Conservation (phyloP, 1,140 invertebrate genomes). For the Drosophila pseudoananassae region DNA sequence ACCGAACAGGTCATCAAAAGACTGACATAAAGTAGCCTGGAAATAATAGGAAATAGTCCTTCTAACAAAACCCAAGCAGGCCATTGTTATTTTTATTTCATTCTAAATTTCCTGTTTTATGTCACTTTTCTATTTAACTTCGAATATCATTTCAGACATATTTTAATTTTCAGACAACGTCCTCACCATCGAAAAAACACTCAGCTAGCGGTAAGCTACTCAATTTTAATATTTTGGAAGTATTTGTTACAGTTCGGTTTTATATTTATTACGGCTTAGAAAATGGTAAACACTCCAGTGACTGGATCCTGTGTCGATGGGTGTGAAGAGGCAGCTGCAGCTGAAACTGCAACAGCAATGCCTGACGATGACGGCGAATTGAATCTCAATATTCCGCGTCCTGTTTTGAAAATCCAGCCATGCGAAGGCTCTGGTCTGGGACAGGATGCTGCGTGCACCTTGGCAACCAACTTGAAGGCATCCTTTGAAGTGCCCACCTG, state of each 20-base stretch:
- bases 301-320: background rate
- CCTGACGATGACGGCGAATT: background rate
- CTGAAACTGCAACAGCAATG: background rate
- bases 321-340: background rate
- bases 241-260: slow-evolving; percentile 9
- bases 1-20: slow-evolving; percentile 7
- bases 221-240: slow-evolving; percentile 27
- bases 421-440: background rate
- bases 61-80: background rate
- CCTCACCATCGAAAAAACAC: slow-evolving; percentile 19
- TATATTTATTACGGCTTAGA: slow-evolving; percentile 2
- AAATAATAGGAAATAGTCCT: background rate
- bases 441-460: background rate
- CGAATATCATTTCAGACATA: background rate
- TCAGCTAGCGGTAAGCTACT: slow-evolving; percentile 30
- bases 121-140: background rate
- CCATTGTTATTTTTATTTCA: background rate
- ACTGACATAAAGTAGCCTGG: slow-evolving; percentile 8
- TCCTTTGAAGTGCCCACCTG: slow-evolving; percentile 10
- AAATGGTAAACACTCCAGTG: slow-evolving; percentile 32
- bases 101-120: background rate
- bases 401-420: background rate
- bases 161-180: background rate
- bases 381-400: background rate
- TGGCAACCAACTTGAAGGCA: background rate